phyloP scores from a whole-genome alignment of 2,888 invertebrate species.

The Neoitamus cyanurus region DNA sequence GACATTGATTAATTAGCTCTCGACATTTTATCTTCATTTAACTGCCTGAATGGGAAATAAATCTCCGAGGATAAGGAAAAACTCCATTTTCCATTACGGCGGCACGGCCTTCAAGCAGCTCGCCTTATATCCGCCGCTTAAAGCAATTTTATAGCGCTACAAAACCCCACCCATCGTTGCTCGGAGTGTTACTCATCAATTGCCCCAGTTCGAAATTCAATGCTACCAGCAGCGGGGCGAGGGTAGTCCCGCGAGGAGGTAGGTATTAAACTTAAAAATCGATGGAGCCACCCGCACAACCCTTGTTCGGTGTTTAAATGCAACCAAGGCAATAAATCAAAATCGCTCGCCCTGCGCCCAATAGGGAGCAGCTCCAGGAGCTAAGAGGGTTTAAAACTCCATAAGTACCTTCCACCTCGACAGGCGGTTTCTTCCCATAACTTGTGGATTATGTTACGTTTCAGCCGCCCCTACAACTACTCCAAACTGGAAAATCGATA shows the following conservation, averaged over 20 bases:
- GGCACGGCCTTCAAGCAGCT: background rate
- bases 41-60: background rate
- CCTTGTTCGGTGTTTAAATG: background rate
- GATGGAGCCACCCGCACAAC: background rate
- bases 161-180: background rate
- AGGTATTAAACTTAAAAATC: background rate
- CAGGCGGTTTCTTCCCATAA: background rate
- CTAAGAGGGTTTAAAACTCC: background rate
- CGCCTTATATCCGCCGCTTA: background rate
- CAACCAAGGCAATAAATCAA: background rate
- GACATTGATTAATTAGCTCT: background rate
- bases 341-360: background rate
- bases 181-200: background rate
- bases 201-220: constrained; percentile 1
- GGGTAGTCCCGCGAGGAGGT: background rate
- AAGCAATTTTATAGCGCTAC: background rate
- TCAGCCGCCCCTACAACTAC: background rate
- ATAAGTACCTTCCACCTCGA: background rate
- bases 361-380: background rate
- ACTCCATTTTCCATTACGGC: background rate
- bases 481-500: background rate
- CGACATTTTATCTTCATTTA: background rate
- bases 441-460: background rate
- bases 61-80: background rate
- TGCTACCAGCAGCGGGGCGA: background rate